Percentiles rank a stretch among this genome's conserved stretches.
Evolutionary conservation across 2,113 vertebrate species (phyloP).

Genomic region (Trachemys scripta): DNA sequence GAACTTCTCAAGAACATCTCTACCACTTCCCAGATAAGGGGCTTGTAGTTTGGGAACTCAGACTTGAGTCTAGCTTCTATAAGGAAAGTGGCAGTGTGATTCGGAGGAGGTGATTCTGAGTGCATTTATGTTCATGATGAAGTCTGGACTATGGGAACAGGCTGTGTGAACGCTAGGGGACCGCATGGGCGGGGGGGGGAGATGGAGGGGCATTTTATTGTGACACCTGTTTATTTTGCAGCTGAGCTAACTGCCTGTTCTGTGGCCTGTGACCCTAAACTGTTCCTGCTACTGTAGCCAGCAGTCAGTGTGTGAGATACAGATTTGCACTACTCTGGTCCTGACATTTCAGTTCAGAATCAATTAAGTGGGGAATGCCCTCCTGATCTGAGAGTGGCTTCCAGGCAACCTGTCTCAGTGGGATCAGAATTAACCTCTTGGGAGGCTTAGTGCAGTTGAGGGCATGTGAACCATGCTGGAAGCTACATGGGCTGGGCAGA

Average conservation of each 20-base stretch:
- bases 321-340: slow-evolving; percentile 10
- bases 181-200: too few species aligned
- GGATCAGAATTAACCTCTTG: slow-evolving; percentile 32
- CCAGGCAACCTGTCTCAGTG: neutral
- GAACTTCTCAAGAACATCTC: neutral
- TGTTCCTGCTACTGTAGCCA: neutral
- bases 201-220: too few species aligned
- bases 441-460: slow-evolving; percentile 2
- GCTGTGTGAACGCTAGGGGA: neutral
- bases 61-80: neutral
- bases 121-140: neutral
- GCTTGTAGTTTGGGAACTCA: neutral
- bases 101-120: neutral
- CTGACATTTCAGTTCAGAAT: neutral
- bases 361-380: slow-evolving; percentile 18
- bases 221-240: neutral
- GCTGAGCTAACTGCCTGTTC: neutral
- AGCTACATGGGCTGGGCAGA: neutral
- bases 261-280: neutral
- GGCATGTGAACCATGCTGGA: neutral
- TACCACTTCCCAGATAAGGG: neutral
- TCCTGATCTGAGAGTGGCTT: slow-evolving; percentile 34
- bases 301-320: neutral
- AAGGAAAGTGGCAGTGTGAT: neutral
- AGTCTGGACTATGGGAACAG: neutral